These are phyloP conservation scores for Columba janthina DNA, from an alignment of 2,113 vertebrate genomes.

Conservation along the genomic window DNA sequence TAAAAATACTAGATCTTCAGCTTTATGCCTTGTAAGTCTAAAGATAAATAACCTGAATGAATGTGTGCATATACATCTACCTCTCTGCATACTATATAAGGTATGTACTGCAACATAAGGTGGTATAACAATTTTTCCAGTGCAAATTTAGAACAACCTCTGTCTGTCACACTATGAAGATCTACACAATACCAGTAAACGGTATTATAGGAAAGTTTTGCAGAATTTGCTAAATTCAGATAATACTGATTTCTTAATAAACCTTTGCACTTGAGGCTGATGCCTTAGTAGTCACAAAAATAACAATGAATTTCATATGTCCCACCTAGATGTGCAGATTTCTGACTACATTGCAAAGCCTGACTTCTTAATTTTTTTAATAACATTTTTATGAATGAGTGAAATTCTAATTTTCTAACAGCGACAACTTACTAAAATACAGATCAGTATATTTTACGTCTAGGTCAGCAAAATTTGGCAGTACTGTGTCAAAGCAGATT, in stretches of 20 bases:
- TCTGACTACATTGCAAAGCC: background rate
- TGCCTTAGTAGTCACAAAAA: background rate
- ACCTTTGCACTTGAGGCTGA: background rate
- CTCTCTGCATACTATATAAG: background rate
- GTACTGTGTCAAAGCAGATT: background rate
- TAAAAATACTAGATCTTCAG: slow-evolving; percentile 23
- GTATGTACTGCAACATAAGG: background rate
- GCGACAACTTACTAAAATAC: background rate
- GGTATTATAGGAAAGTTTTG: background rate
- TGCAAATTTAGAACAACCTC: background rate
- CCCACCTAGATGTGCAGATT: background rate
- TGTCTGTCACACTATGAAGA: background rate
- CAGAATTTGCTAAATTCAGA: background rate
- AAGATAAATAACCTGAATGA: background rate
- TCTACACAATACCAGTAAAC: background rate
- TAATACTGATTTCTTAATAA: background rate
- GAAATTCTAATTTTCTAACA: background rate
- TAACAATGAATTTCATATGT: background rate
- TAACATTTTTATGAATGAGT: background rate
- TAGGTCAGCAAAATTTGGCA: background rate
- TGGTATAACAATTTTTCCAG: background rate
- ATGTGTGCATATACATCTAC: background rate
- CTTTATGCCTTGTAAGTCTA: background rate
- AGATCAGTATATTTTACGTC: background rate
- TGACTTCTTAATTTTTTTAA: background rate